A percentile compares a stretch with the other conserved stretches of the same genome.
Evolutionary conservation across 2,113 vertebrate genomes (phyloP).

Genomic region (Neogobius melanostomus): DNA sequence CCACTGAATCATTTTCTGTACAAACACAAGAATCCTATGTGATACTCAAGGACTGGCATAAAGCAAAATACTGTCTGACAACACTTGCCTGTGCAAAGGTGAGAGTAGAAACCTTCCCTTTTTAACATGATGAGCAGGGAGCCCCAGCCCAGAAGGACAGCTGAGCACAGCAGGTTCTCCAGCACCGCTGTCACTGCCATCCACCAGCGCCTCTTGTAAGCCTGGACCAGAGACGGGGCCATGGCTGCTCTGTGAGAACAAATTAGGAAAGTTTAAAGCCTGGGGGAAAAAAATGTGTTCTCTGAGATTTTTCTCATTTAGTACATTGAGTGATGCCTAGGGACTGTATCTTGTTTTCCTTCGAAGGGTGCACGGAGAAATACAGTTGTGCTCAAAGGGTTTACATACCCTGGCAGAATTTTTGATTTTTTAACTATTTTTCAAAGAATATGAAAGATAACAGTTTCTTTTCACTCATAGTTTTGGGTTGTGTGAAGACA

Average conservation of each 20-base stretch:
- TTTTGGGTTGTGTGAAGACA: too few relatives aligned
- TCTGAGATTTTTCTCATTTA: not conserved
- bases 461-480: too few relatives aligned
- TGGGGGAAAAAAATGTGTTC: not conserved
- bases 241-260: slow-evolving; percentile 63
- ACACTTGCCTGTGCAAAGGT: slow-evolving; percentile 76
- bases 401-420: too few relatives aligned
- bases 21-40: not conserved
- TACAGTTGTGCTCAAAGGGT: too few relatives aligned
- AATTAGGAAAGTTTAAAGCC: not conserved
- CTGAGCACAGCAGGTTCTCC: slow-evolving; percentile 89
- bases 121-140: slow-evolving; percentile 92
- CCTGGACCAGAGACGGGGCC: slow-evolving; percentile 80
- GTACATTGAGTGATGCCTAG: not conserved
- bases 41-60: not conserved
- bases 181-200: slow-evolving; percentile 85
- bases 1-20: slow-evolving; percentile 55
- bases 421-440: too few relatives aligned
- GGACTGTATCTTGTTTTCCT: too few relatives aligned
- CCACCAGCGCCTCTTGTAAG: slow-evolving; percentile 87
- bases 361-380: too few relatives aligned
- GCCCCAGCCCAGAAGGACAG: slow-evolving; percentile 88
- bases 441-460: too few relatives aligned
- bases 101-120: slow-evolving; percentile 86
- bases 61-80: not conserved